Evolutionary conservation across 2,797 vertebrate species (phyloP).

Genomic region (Poeciliopsis turneri): DNA sequence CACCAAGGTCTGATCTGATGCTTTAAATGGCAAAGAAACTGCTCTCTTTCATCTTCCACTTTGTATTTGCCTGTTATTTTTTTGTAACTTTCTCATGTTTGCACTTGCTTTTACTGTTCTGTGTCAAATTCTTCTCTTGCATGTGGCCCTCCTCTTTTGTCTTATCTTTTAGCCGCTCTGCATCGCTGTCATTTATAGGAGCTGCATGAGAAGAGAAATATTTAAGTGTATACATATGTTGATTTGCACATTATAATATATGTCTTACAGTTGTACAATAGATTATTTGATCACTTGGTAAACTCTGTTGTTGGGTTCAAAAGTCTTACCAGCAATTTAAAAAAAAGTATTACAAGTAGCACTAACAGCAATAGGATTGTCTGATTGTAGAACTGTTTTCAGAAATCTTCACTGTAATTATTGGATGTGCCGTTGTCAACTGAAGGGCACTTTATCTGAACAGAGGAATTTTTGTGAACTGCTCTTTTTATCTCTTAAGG

Average conservation of each 20-base stretch:
- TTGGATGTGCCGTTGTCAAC: slow-evolving; percentile 14
- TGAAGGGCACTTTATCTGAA: slow-evolving; percentile 23
- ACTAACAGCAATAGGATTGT: slow-evolving; percentile 53
- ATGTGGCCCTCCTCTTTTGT: not conserved
- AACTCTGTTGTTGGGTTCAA: slow-evolving; percentile 25
- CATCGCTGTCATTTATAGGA: slow-evolving; percentile 26
- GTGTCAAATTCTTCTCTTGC: not conserved
- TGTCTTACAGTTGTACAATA: slow-evolving; percentile 54
- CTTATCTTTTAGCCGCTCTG: not conserved
- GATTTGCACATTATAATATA: slow-evolving; percentile 83
- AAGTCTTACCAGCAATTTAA: slow-evolving; percentile 41
- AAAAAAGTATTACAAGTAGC: slow-evolving; percentile 34
- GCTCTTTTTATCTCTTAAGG: slow-evolving; percentile 9
- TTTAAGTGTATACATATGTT: slow-evolving; percentile 58
- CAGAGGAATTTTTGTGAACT: slow-evolving; percentile 14
- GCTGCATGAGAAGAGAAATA: slow-evolving; percentile 35
- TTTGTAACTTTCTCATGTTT: not conserved
- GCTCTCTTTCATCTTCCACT: not conserved
- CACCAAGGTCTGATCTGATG: not conserved
- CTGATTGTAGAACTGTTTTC: slow-evolving; percentile 17
- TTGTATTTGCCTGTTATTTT: not conserved
- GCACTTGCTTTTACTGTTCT: slow-evolving; percentile 23
- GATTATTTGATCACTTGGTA: slow-evolving; percentile 17
- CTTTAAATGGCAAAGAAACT: not conserved
- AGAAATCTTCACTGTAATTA: slow-evolving; percentile 5